Evolutionary conservation across 2,113 vertebrate genomes (phyloP).

Genomic region (Lepus americanus): DNA sequence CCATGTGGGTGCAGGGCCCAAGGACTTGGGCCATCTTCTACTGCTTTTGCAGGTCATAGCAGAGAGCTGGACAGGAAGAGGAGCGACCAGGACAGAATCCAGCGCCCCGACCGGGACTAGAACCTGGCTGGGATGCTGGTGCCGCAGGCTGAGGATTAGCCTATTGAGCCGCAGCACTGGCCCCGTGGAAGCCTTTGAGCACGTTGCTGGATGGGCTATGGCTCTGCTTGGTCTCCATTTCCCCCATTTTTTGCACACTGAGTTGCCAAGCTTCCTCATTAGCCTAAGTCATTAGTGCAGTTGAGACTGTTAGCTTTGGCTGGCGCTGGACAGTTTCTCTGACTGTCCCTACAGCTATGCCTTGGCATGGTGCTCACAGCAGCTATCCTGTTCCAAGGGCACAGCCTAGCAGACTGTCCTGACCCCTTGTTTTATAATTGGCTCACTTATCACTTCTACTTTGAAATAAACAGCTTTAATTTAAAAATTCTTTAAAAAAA

Average conservation of each 20-base stretch:
- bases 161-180: no score
- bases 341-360: conserved; percentile 1
- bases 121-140: no score
- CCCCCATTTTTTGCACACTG: neutral
- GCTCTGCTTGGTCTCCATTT: neutral
- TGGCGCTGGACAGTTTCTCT: neutral
- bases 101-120: no score
- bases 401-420: neutral
- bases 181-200: no score
- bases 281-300: neutral
- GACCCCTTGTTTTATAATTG: neutral
- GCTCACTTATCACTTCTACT: conserved; percentile 44
- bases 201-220: neutral
- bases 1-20: no score
- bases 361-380: neutral
- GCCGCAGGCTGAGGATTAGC: no score
- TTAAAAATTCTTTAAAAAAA: neutral
- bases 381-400: neutral
- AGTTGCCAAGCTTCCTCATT: conserved; percentile 1
- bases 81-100: no score
- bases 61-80: no score
- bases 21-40: no score
- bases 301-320: conserved; percentile 10
- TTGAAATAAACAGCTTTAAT: conserved; percentile 58
- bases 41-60: no score